These are phyloP conservation scores for Ochropleura leucogaster DNA, from an alignment of 2,888 invertebrate species.

Conservation along the genomic window DNA sequence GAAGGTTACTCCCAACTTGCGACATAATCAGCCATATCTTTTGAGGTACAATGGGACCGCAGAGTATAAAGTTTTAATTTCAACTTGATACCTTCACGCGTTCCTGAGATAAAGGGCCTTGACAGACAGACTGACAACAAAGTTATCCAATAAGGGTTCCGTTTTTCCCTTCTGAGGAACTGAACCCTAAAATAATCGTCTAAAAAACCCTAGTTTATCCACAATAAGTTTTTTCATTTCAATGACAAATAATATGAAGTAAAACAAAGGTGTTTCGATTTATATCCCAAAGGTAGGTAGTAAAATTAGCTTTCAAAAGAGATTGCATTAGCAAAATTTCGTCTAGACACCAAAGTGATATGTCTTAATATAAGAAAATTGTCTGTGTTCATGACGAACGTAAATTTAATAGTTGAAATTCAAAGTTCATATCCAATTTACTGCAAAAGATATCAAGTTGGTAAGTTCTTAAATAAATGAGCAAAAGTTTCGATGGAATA, in stretches of 20 bases:
- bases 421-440: constrained; percentile 52
- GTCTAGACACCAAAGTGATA: constrained; percentile 48
- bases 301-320: constrained; percentile 28
- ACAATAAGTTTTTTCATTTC: not conserved
- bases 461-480: constrained; percentile 58
- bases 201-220: not conserved
- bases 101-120: too few relatives aligned
- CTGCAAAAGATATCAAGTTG: constrained; percentile 55
- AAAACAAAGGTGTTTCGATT: not conserved
- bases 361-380: constrained; percentile 43
- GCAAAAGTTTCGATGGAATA: constrained; percentile 50
- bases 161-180: too few relatives aligned
- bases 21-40: too few relatives aligned
- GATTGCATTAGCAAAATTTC: constrained; percentile 5
- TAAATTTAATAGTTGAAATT: constrained; percentile 59
- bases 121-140: too few relatives aligned
- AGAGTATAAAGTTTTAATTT: too few relatives aligned
- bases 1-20: too few relatives aligned
- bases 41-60: too few relatives aligned
- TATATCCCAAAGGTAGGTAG: constrained; percentile 6
- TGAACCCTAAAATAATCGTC: not conserved
- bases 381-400: constrained; percentile 49
- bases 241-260: not conserved
- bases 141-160: too few relatives aligned
- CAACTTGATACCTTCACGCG: too few relatives aligned